Base-by-base conservation (phyloP, 2,113 vertebrate species). In the Periophthalmus modestus region DNA sequence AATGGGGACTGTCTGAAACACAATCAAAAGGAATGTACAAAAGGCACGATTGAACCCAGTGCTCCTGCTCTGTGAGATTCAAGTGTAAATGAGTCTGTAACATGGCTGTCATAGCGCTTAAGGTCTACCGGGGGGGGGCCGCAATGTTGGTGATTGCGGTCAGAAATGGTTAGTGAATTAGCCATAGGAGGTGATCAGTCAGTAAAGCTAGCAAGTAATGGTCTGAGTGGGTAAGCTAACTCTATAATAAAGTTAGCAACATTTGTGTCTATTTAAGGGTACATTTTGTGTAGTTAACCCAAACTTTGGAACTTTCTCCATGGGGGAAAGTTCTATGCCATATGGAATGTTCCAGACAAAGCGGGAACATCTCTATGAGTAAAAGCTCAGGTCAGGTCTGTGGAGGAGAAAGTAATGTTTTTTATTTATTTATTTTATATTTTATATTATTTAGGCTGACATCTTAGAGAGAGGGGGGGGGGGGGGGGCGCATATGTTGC, bases 31-130 rank as follows among this genome's bases (percentile, higher is more conserved):
- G 94, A 98, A 97, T 97, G 96, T 98, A 99, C 97, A 98, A 98
- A 99, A 99, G 97, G 97, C 97, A 99, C 97, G 91, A 98, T 98
- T 97, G 95, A 98, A 96, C 96, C 95, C 96, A 96, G 96, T 97
- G 97, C 96, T 97, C 96, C 95, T 97, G 96, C 95, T 96, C 96
- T 96, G 96, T 96, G 95, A 97, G 96, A 97, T 98, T 98, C 97
- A 99, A 97, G 96, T 97, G 96, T 97, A 96, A 95, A 96, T 95
- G 95, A 97, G 93, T 96, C 95, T 94, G 86, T 88, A 85, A 92
- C 93, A 94, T 94, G 83, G 86, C 78, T 83, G 78, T 80, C 63
- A 12, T n/a, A 75, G 79, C 75, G 83, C 74, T 75, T 79, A 7
- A 69, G 34, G 34, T 39, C 34, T n/a, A 39, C 24, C 14, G 7